Base-by-base conservation (phyloP, 2,888 invertebrate species). In the Sericinus montela region DNA sequence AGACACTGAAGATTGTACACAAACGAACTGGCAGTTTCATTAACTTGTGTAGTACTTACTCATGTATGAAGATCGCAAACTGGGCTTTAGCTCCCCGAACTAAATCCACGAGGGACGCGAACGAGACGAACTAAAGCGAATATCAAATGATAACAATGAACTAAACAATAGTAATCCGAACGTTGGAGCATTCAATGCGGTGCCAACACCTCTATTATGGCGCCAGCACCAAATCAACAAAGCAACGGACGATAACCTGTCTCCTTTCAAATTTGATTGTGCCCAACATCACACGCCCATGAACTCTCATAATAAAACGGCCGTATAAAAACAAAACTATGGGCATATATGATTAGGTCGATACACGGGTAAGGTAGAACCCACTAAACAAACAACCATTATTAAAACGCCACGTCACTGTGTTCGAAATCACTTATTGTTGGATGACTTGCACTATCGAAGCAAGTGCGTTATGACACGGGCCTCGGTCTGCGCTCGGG, bases 331-430 rank as follows among this genome's bases (percentile, higher is more conserved):
- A 88, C 85, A 87, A 87, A 88, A 86, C 85, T 82, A 82, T 80
- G 80, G 83, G 86, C 84, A 87, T 87, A 86, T 84, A 87, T 85
- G 87, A 88, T 87, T 87, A 87, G 86, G 73, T 73, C 75, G 85
- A 87, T 88, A 88, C 87, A 88, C 79, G 86, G 77, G 86, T 84
- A 83, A 87, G 87, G 87, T 85, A 86, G 86, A 86, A 74, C 83
- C n/a, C 81, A 78, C 85, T 86, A 88, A 88, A 87, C 87, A 88
- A 88, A 88, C 87, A 87, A 76, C 80, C 71, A 86, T 87, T 84
- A 83, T 73, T 86, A 86, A 85, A 86, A 63, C 62, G 86, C 85
- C 69, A 66, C 69, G 82, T 88, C 87, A 88, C 67, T 72, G 75
- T 80, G 83, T 84, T 84, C 67, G 83, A 87, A 88, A 87, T 88